Evolutionary conservation across 2,113 vertebrate species (phyloP).

Genomic region (Odocoileus virginianus): DNA sequence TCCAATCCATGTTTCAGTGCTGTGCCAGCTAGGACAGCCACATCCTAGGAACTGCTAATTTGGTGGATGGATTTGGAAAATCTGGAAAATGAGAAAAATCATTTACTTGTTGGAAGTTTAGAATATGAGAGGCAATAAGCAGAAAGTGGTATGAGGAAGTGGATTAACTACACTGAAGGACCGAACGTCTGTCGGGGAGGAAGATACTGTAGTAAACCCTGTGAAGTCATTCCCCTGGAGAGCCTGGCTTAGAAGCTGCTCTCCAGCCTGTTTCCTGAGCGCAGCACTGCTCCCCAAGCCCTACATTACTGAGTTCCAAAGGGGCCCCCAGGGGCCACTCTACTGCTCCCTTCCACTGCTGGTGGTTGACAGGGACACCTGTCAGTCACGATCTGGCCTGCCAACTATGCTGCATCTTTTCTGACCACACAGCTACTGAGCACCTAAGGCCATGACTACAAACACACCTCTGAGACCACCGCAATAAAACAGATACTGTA

Average conservation of each 20-base stretch:
- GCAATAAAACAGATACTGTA: neutral
- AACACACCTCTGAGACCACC: neutral
- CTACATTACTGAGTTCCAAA: neutral
- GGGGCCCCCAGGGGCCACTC: neutral
- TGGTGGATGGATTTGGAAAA: conserved; percentile 26
- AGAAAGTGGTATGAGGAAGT: conserved; percentile 26
- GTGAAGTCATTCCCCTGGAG: neutral
- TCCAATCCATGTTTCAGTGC: neutral
- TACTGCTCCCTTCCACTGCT: neutral
- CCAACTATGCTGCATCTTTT: fast-evolving
- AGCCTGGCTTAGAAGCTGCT: neutral
- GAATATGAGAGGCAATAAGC: conserved; percentile 50
- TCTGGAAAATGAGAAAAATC: conserved; percentile 38
- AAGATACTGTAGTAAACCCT: neutral
- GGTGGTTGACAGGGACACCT: neutral
- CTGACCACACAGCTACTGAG: neutral
- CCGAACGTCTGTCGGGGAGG: neutral
- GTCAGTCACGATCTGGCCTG: too few species aligned
- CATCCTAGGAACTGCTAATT: neutral
- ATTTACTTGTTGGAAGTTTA: conserved; percentile 44
- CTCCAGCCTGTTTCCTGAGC: neutral
- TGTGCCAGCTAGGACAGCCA: neutral
- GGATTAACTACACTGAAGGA: neutral
- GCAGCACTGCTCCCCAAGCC: neutral
- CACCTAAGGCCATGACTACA: neutral